These are phyloP conservation scores for Stichodactyla mertensii DNA, from an alignment of 64 coral and sea anemone genomes.

Conservation along the genomic window DNA sequence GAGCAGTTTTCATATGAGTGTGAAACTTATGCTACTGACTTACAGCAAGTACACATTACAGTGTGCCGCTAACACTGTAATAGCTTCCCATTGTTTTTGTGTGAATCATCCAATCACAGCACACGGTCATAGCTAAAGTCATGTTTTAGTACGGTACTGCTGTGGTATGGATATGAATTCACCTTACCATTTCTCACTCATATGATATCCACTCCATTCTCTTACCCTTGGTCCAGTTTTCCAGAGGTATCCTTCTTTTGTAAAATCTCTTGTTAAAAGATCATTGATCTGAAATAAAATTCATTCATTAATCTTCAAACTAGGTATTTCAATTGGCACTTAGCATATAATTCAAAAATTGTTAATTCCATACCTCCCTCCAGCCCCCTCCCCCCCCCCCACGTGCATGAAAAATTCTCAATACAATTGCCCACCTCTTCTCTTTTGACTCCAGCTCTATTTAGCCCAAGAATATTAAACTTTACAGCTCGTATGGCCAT, in stretches of 20 bases:
- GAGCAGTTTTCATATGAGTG: too few species aligned
- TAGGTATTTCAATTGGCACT: too few species aligned
- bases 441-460: slow-evolving; percentile 22
- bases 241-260: slow-evolving; percentile 60
- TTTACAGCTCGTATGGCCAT: slow-evolving; percentile 86
- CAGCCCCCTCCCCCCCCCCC: not conserved
- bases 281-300: slow-evolving; percentile 38
- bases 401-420: not conserved
- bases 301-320: not conserved
- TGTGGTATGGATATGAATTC: too few species aligned
- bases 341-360: not conserved
- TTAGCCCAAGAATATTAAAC: slow-evolving; percentile 49
- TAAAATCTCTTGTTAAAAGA: slow-evolving; percentile 67
- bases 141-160: too few species aligned
- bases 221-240: slow-evolving; percentile 90
- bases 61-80: too few species aligned
- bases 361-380: not conserved
- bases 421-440: slow-evolving; percentile 24
- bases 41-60: too few species aligned
- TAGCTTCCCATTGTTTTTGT: too few species aligned
- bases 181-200: too few species aligned
- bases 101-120: too few species aligned
- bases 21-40: too few species aligned
- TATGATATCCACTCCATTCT: not conserved
- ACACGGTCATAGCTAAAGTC: too few species aligned